Conservation (phyloP, 2,888 invertebrate species). For the Nebria brevicollis region DNA sequence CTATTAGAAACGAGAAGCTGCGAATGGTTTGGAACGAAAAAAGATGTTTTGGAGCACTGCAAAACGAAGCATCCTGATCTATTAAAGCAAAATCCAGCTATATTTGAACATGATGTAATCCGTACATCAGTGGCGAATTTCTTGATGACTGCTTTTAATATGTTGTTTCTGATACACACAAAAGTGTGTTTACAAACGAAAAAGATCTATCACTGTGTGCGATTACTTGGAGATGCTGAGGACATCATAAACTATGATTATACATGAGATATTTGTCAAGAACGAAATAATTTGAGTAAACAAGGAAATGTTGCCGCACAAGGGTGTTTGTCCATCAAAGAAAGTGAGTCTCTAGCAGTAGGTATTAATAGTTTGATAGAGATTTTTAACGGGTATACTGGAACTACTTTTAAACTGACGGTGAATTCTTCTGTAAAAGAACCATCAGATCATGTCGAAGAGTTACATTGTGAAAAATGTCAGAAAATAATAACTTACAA, state of each 20-base stretch:
- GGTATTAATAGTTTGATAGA: conserved; percentile 15
- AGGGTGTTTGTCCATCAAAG: background rate
- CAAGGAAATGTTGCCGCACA: background rate
- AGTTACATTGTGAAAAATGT: too few relatives aligned
- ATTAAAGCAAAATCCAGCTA: background rate
- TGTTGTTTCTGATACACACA: conserved; percentile 13
- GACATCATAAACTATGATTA: background rate
- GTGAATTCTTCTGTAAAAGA: background rate
- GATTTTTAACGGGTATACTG: background rate
- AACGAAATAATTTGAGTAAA: background rate
- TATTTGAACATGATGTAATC: background rate
- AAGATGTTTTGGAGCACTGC: background rate
- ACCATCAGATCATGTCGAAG: too few relatives aligned
- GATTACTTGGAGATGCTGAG: background rate
- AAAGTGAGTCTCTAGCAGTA: background rate
- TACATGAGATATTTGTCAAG: background rate
- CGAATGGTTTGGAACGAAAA: background rate
- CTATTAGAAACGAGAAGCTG: background rate
- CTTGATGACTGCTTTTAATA: background rate
- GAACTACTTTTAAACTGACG: conserved; percentile 4
- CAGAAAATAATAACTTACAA: too few relatives aligned
- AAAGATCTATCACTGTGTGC: background rate
- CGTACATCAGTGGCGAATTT: background rate
- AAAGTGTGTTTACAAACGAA: background rate
- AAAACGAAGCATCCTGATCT: background rate